Evolutionary conservation across 2,797 vertebrate genomes (phyloP).

Genomic region (Smutsia gigantea): DNA sequence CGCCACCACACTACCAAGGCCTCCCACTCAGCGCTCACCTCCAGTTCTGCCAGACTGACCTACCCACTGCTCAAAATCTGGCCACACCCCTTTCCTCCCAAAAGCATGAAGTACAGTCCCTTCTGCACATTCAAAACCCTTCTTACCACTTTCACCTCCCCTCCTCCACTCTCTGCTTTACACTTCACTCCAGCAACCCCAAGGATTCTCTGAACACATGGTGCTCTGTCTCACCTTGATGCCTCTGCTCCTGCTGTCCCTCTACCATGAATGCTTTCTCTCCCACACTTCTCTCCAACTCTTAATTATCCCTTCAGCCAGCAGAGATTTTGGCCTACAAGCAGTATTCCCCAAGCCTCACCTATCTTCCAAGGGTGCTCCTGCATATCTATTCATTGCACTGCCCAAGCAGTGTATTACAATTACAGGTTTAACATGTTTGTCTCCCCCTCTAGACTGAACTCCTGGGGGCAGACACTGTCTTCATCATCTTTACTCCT

Average conservation of each 20-base stretch:
- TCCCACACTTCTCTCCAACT: not conserved
- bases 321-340: not conserved
- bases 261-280: not conserved
- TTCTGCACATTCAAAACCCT: not conserved
- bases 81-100: not conserved
- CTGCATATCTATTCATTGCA: not conserved
- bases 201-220: not conserved
- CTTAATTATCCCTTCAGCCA: slow-evolving; percentile 17
- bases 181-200: not conserved
- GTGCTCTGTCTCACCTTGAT: not conserved
- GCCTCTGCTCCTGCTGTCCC: not conserved
- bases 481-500: slow-evolving; percentile 60
- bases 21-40: not conserved
- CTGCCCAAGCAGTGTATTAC: not conserved
- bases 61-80: not conserved
- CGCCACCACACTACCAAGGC: not conserved
- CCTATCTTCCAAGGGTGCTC: not conserved
- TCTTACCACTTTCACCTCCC: not conserved
- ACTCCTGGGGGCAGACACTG: slow-evolving; percentile 31
- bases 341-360: not conserved
- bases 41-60: not conserved
- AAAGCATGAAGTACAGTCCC: not conserved
- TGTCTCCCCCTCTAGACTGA: slow-evolving; percentile 38
- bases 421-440: slow-evolving; percentile 31
- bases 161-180: not conserved